Base-by-base conservation (phyloP, 2,888 invertebrate genomes). In the Agriopis aurantiaria region DNA sequence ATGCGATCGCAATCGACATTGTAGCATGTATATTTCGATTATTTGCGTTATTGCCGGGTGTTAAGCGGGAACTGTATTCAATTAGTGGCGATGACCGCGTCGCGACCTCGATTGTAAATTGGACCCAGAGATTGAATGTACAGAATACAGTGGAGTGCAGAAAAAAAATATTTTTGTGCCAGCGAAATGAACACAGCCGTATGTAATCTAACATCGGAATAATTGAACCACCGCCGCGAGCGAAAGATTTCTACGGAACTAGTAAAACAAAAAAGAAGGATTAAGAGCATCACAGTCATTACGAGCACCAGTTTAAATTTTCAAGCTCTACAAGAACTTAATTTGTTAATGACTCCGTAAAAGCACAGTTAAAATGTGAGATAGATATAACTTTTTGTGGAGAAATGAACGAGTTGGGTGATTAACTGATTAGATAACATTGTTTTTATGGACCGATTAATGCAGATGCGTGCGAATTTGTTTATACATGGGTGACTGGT, bases 221-320 rank as follows among this genome's bases (percentile, higher is more conserved):
- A 88, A 90, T 88, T 89, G 85, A 88, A 88, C 85, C 80, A 88
- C 85, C 79, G 84, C 86, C 80, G 75, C 77, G 75, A 82, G 82
- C 85, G 74, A 83, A 69, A 75, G 76, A 82, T 84, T 85, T 81
- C 78, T 75, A 78, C 78, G 75, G 78, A 78, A 78, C 76, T 65
- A 12, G 53, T 52, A 75, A 70, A 76, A 71, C 73, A 85, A 51
- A 85, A 86, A 84, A 79, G n/a, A 75, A 73, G 72, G 74, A 76
- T 76, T 77, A 74, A 80, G 77, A 79, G 78, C 80, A 83, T 78
- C 79, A 67, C 65, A 63, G 69, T 73, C 75, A 81, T 80, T 82
- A 78, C 74, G 76, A 67, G 46, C 49, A 65, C 53, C 57, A 58
- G 68, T 73, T 75, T 71, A 57, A 59, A 63, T 67, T 69, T 49